Conservation (phyloP, 2,113 vertebrate species). For the Megaceryle maxima region DNA sequence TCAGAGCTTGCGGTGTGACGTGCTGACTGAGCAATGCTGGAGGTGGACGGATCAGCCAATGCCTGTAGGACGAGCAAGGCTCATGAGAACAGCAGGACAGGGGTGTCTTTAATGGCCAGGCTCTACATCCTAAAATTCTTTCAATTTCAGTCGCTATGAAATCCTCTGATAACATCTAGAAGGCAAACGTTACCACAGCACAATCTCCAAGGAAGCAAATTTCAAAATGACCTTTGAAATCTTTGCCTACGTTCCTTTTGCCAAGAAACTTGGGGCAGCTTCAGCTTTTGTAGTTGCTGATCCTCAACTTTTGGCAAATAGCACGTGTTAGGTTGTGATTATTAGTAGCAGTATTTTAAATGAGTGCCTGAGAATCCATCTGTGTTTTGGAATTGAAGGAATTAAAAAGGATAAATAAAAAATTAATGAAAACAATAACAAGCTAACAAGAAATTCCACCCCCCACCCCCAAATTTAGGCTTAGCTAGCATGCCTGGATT, state of each 20-base stretch:
- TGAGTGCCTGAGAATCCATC: not conserved
- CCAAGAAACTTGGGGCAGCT: slow-evolving; percentile 42
- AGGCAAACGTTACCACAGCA: slow-evolving; percentile 19
- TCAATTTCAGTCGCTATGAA: not conserved
- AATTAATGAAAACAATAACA: not conserved
- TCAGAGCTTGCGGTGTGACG: not conserved
- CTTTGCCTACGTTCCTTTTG: slow-evolving; percentile 18
- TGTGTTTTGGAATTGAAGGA: not conserved
- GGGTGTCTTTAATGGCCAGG: not conserved
- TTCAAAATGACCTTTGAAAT: slow-evolving; percentile 54
- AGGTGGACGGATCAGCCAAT: not conserved
- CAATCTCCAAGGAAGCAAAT: slow-evolving; percentile 48
- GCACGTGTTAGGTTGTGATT: not conserved
- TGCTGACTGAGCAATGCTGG: not conserved
- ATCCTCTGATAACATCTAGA: slow-evolving; percentile 54
- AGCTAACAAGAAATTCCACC: not conserved
- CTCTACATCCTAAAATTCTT: slow-evolving; percentile 7
- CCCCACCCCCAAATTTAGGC: not conserved
- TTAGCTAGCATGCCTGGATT: not conserved
- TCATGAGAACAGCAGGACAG: slow-evolving; percentile 25
- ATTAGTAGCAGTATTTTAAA: slow-evolving; percentile 9
- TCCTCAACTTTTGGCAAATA: not conserved
- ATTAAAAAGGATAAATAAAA: not conserved
- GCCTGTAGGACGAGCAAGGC: not conserved
- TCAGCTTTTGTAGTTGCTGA: slow-evolving; percentile 22